Evolutionary conservation across 1,140 invertebrate species (phyloP).

Genomic region (Drosophila grimshawi): DNA sequence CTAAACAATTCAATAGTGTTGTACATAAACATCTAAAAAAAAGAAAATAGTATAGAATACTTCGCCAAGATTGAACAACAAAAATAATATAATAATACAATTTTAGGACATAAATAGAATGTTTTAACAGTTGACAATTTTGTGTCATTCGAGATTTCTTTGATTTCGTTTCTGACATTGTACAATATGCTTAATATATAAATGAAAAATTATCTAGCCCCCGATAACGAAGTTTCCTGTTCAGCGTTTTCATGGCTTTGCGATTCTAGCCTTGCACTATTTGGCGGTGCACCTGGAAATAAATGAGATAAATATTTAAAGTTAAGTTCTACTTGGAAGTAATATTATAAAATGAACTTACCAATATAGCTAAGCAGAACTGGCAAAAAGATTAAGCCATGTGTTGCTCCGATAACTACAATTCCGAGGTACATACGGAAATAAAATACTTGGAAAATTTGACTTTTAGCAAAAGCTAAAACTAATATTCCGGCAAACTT

Average conservation of each 20-base stretch:
- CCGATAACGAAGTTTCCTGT: slow-evolving; percentile 90
- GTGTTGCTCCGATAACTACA: slow-evolving; percentile 97
- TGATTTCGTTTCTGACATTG: slow-evolving; percentile 9
- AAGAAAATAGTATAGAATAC: background rate
- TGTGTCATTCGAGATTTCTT: slow-evolving; percentile 20
- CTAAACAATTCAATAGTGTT: slow-evolving; percentile 24
- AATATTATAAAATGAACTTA: slow-evolving; percentile 86
- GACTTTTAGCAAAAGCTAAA: slow-evolving; percentile 97
- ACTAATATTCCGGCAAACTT: slow-evolving; percentile 98
- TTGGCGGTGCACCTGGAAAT: slow-evolving; percentile 89
- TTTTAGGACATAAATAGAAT: slow-evolving; percentile 12
- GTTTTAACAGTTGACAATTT: slow-evolving; percentile 29
- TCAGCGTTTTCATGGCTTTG: slow-evolving; percentile 88
- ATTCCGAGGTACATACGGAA: slow-evolving; percentile 99
- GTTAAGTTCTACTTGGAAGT: slow-evolving; percentile 1
- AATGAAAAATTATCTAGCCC: slow-evolving; percentile 85
- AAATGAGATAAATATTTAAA: background rate
- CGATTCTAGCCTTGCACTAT: slow-evolving; percentile 91
- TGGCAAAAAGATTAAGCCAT: slow-evolving; percentile 98
- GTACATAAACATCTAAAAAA: slow-evolving; percentile 12
- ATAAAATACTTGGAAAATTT: slow-evolving; percentile 99
- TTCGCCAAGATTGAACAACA: slow-evolving; percentile 6
- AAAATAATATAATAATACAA: slow-evolving; percentile 32
- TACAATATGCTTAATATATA: slow-evolving; percentile 11
- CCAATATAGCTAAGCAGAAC: slow-evolving; percentile 98